Evolutionary conservation across 2,113 vertebrate species (phyloP), one percentile per base, ranked within the genome.

Genomic region (Sakesphorus luctuosus): DNA sequence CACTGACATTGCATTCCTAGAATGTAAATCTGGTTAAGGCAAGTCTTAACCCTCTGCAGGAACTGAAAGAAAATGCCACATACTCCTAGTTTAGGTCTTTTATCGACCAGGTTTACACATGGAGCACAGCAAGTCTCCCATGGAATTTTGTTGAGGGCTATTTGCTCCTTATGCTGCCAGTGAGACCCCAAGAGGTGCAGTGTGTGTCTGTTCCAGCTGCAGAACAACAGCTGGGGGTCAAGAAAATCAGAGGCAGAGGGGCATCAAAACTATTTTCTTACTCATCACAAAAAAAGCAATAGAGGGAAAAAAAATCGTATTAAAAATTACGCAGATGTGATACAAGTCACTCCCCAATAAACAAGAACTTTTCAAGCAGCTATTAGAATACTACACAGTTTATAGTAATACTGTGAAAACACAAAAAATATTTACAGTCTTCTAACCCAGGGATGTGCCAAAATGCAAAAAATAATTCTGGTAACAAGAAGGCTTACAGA

Each of bases 211-310:
- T 77, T 77, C 40, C 72, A 86, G 85, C 88, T 83, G 55, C 67
- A 71, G 55, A 67, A 74, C 78, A 84, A 40, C 74, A 84, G 90
- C 84, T 86, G 65, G n/a, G 49, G 56, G 68, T 79, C 92, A 90
- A 36, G 50, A 88, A 85, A 90, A 80, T 75, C 73, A 53, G 72
- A 92, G 68, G 61, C 43, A 65, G 55, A 91, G 56, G 63, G 21
- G 35, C 72, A 84, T 36, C 52, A 47, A 46, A 96, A 84, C 72
- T 94, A 50, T 86, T 84, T 91, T 89, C 86, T 92, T 65, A 90
- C 35, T 90, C 79, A 88, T 75, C 72, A 83, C 36, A 93, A 71
- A 93, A 50, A 88, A 63, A 63, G 13, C 17, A 88, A 56, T 7
- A 50, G 20, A 49, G 43, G 7, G 69, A 72, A 75, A 69, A 63